Base-by-base conservation (phyloP, 2,113 vertebrate genomes). In the Alectura lathami region DNA sequence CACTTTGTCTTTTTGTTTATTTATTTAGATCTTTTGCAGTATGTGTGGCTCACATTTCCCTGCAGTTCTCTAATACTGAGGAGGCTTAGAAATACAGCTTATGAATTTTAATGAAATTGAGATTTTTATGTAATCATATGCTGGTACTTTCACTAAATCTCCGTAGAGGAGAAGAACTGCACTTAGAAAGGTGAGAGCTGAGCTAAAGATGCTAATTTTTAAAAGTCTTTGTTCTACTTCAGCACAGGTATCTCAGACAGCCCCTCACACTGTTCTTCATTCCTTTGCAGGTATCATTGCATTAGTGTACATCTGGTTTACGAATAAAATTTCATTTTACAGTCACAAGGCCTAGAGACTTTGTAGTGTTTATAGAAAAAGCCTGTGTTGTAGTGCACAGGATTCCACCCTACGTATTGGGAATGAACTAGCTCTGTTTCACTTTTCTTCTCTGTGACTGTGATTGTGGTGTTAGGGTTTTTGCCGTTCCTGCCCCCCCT, bases 71-170 rank as follows among this genome's bases (percentile, higher is more conserved):
- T 88, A 66, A 51, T 73, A 48, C 45, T 91, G 40, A 85, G 54
- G 47, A 91, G 67, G 32, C 23, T 93, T 63, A 70, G 70, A 91
- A 77, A 76, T 73, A 42, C 13, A 15, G 15, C 67, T 81, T 60
- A 76, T 95, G 81, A 92, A 93, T 94, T 80, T 93, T 90, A 91
- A 90, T 95, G 85, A 68, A 91, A 74, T 42, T 85, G 67, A 88
- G 54, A 77, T 81, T 75, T 32, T 95, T 92, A 88, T 83, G 30
- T 80, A 93, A 88, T 93, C 87, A 53, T 86, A 38, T 92, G 32
- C 59, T 82, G 21, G 26, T 23, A 16, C 45, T 91, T 91, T 89
- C 75, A 87, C 83, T 84, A 87, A 88, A 89, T 53, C 66, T 73
- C 53, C 15, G n/a, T n/a, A 32, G 40, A 67, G 27, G 20, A 80